phyloP scores from a whole-genome alignment of 2,888 invertebrate species.

The Pediacus dermestoides region DNA sequence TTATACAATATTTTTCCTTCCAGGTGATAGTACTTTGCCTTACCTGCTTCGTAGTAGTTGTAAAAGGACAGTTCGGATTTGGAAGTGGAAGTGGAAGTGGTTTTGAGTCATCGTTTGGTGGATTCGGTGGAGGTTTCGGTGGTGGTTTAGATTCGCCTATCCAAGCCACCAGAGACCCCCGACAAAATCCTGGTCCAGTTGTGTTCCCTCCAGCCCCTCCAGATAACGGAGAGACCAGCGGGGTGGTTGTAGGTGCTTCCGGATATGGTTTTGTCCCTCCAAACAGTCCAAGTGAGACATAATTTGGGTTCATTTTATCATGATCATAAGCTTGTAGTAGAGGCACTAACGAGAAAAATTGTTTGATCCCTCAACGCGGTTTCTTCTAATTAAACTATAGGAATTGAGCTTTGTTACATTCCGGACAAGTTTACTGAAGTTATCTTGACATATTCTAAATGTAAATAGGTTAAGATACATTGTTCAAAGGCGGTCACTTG shows the following conservation, averaged over 20 bases:
- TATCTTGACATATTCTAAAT: slow-evolving; percentile 24
- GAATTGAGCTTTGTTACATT: too few relatives aligned
- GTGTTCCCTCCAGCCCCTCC: slow-evolving; percentile 71
- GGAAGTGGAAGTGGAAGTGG: slow-evolving; percentile 49
- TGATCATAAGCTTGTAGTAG: too few relatives aligned
- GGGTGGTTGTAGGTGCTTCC: slow-evolving; percentile 78
- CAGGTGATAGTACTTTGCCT: slow-evolving; percentile 30
- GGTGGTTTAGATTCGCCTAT: slow-evolving; percentile 50
- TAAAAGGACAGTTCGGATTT: slow-evolving; percentile 45
- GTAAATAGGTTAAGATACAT: slow-evolving; percentile 30
- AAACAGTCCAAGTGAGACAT: slow-evolving; percentile 59
- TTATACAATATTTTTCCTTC: slow-evolving; percentile 19
- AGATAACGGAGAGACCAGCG: slow-evolving; percentile 66
- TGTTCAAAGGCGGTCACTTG: slow-evolving; percentile 43
- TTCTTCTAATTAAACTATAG: too few relatives aligned
- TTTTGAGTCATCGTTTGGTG: slow-evolving; percentile 44
- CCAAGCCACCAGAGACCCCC: slow-evolving; percentile 55
- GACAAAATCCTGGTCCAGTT: slow-evolving; percentile 71
- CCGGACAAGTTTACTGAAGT: slow-evolving; percentile 18
- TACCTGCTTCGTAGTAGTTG: slow-evolving; percentile 35
- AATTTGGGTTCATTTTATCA: neutral
- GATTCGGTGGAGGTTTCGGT: slow-evolving; percentile 46
- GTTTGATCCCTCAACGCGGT: too few relatives aligned
- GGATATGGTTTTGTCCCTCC: slow-evolving; percentile 84
- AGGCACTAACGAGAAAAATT: too few relatives aligned